Conservation (phyloP, 2,797 vertebrate genomes). For the Crocidura indochinensis region DNA sequence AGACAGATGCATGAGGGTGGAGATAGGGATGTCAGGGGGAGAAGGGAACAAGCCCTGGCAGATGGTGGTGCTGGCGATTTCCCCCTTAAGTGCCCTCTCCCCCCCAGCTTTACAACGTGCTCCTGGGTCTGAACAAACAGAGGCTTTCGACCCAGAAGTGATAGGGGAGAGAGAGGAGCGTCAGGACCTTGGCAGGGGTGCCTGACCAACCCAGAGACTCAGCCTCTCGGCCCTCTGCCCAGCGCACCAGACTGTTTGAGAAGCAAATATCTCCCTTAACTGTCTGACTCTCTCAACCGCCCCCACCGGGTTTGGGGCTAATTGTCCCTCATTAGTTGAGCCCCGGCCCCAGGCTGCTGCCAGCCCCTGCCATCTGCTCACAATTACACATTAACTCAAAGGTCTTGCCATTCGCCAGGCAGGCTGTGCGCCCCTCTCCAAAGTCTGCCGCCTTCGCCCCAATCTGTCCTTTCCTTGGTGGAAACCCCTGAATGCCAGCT, state of each 20-base stretch:
- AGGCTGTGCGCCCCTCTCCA: slow-evolving; percentile 68
- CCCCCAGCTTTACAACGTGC: slow-evolving; percentile 79
- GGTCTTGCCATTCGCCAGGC: slow-evolving; percentile 88
- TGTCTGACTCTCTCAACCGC: slow-evolving; percentile 81
- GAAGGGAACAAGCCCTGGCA: slow-evolving; percentile 91
- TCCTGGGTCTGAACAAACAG: slow-evolving; percentile 94
- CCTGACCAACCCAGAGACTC: slow-evolving; percentile 86
- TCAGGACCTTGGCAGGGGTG: slow-evolving; percentile 89
- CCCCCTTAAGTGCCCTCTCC: slow-evolving; percentile 94
- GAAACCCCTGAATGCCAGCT: slow-evolving; percentile 17
- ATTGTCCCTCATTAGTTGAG: slow-evolving; percentile 96
- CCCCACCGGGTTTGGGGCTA: slow-evolving; percentile 90
- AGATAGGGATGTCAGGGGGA: slow-evolving; percentile 66
- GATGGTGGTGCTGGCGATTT: slow-evolving; percentile 95
- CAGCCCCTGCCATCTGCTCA: slow-evolving; percentile 97
- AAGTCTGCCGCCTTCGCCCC: slow-evolving; percentile 29
- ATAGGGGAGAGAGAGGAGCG: slow-evolving; percentile 85
- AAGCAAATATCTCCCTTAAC: slow-evolving; percentile 97
- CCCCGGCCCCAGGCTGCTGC: slow-evolving; percentile 89
- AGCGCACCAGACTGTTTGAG: slow-evolving; percentile 98
- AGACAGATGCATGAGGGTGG: slow-evolving; percentile 77
- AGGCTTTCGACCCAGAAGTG: slow-evolving; percentile 89
- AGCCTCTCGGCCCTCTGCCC: slow-evolving; percentile 95
- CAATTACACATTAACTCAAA: slow-evolving; percentile 99
- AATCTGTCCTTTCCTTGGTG: background rate